These are phyloP conservation scores for Archivesica marissinica DNA, from an alignment of 1,140 invertebrate species.

Conservation along the genomic window DNA sequence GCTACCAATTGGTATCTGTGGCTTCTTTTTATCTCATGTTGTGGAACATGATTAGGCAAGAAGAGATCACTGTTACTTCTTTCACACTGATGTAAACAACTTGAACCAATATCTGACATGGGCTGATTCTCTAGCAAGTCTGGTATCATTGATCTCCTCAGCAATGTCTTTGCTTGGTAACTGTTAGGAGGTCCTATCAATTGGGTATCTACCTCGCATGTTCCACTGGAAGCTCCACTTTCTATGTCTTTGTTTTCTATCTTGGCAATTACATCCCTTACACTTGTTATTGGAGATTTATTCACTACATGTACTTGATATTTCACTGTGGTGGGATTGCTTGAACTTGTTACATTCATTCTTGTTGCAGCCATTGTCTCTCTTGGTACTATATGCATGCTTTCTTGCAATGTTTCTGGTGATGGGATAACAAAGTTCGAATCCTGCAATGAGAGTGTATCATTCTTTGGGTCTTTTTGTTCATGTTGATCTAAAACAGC, in stretches of 20 bases:
- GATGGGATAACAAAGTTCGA: neutral
- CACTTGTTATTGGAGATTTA: neutral
- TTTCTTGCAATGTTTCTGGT: neutral
- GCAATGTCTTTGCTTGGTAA: neutral
- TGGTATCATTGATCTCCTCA: neutral
- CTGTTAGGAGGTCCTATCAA: neutral
- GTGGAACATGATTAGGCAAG: no score
- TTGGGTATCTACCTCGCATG: neutral
- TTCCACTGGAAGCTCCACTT: neutral
- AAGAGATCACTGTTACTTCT: conserved; percentile 19
- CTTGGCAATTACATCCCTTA: neutral
- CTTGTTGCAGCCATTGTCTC: neutral
- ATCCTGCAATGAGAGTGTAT: neutral
- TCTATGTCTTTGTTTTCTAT: conserved; percentile 17
- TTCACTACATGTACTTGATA: no score
- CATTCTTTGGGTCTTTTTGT: neutral
- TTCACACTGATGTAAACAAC: neutral
- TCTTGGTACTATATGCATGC: neutral
- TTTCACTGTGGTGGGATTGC: no score
- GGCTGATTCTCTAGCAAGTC: conserved; percentile 26
- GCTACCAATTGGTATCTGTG: neutral
- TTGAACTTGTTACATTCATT: no score
- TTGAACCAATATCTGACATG: neutral
- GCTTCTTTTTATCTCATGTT: neutral
- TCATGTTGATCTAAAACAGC: neutral